Evolutionary conservation across 30 jellyfish, hydroid and myxozoan species (phyloP), one percentile per base, ranked within the genome.

Genomic region (Cassiopea andromeda): DNA sequence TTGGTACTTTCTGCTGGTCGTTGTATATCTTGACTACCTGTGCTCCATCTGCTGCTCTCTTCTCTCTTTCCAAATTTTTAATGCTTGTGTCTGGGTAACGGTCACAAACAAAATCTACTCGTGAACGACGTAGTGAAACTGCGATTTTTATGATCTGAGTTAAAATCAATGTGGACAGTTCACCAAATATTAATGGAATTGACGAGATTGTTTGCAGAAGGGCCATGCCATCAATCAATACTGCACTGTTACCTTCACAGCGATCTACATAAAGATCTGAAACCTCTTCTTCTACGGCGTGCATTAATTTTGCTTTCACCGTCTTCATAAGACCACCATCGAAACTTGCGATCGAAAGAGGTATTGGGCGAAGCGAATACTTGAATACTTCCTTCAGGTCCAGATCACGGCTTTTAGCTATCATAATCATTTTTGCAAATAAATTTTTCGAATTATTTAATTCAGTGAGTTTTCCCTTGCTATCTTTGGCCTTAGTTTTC

Each of bases 81-180:
- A 81, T 88, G 70, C 96, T 69, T 44, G 79, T 48, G 47, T 71
- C 54, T 48, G 96, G 96, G 59, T 88, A 88, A 49, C 91, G 27
- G 64, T 88, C 96, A 50, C 81, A 3, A 13, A 88, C 91, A 80
- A 88, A 88, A 80, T 88, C 96, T 6, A 88, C 85, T 78, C 87
- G 19, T 54, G 58, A 1, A 44, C 82, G 77, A 43, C 47, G 60
- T 18, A 18, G 17, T 7, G 60, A n/a, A 17, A 46, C 43, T 47
- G 91, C 96, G 13, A 16, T 9, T 8, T 58, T 70, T 46, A 71
- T 14, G 16, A 88, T 69, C 80, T 10, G 69, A 49, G 69, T 18
- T 50, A 88, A 47, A 1, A 88, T 70, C 68, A 5, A 14, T 64
- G 48, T 80, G 10, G 96, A 86, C 14, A 68, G 49, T 13, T 71